Base-by-base conservation (phyloP, 2,113 vertebrate species). In the Bubo blakistoni region DNA sequence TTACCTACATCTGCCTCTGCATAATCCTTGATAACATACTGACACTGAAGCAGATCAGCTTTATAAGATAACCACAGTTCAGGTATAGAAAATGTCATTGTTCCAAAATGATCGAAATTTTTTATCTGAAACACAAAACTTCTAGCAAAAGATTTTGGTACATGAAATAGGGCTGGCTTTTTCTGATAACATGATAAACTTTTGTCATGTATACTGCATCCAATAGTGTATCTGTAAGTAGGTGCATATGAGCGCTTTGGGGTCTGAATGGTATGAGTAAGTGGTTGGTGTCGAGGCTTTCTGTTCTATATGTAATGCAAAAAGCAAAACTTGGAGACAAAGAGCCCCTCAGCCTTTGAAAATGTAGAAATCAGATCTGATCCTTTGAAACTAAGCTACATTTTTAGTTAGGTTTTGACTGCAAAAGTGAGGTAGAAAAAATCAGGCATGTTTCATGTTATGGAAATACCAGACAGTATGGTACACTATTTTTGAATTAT, bases 161-260 rank as follows among this genome's bases (percentile, higher is more conserved):
- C 1, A 0, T 82, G 38, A 67, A 77, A 30, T 3, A 27, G 9
- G 10, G 5, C 9, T 10, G 2, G 2, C 7, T 74, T 70, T 65
- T 92, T 74, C 14, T 84, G 49, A 24, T 51, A 27, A 29, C 1
- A 0, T 51, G 29, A 30, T 30, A 27, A 77, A 55, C 10, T 69
- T 69, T 26, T 67, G 9, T 18, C 22, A 2, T 54, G 4, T 12
- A 7, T n/a, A 16, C 32, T 30, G 15, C 16, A 34, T 86, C 42
- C 30, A 16, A 1, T 6, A 42, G 6, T 13, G 6, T 32, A 17
- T 51, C 38, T 77, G 2, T 63, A n/a, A 59, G 32, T 12, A 40
- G 32, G 20, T 46, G 29, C 5, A 24, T 30, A 44, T 24, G 34
- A 86, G 25, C 13, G 11, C 2, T 36, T 47, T 0, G 3, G 20